Base-by-base conservation (phyloP, 2,113 vertebrate species). In the Nothocercus nigrocapillus region DNA sequence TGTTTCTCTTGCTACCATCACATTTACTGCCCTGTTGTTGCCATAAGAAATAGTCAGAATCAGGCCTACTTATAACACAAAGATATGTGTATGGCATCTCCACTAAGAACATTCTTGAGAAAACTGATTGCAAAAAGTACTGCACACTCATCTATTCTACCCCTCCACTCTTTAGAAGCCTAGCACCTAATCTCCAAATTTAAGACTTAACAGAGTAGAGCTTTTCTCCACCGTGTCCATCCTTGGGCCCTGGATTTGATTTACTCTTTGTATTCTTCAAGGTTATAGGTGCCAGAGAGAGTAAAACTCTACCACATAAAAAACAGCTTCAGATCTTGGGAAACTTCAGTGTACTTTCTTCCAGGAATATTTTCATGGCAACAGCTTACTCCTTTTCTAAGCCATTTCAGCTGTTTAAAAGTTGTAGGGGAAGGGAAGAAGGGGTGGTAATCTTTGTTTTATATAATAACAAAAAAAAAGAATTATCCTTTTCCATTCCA, bases 31-130 rank as follows among this genome's bases (percentile, higher is more conserved):
- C 72, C 22, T 83, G 8, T 51, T 78, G 51, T 53, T 81, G 22
- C 74, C 47, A 24, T 14, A 9, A 88, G 54, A 94, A 86, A 75
- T 73, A 84, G 86, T 15, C 20, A 95, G 81, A 64, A 85, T 17
- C 24, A 96, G 81, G 61, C 22, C 20, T 56, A 75, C 44, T 82
- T 93, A 51, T 67, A 94, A 90, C 63, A 85, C 79, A 93, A 82
- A 25, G 36, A 51, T 63, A 51, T 25, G 8, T 17, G 54, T 59
- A 67, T 27, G 66, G 20, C 13, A 0, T 47, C 82, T 85, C 79
- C 70, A 70, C 79, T 68, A 93, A 82, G 51, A 74, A 45, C 54
- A 20, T 80, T 77, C 79, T 83, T 0, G 0, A 89, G 66, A 47
- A 91, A 64, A 47, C 54, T 77, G 72, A 74, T 16, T 77, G 75